Evolutionary conservation across 2,113 vertebrate species (phyloP).

Genomic region (Ctenodactylus gundi): DNA sequence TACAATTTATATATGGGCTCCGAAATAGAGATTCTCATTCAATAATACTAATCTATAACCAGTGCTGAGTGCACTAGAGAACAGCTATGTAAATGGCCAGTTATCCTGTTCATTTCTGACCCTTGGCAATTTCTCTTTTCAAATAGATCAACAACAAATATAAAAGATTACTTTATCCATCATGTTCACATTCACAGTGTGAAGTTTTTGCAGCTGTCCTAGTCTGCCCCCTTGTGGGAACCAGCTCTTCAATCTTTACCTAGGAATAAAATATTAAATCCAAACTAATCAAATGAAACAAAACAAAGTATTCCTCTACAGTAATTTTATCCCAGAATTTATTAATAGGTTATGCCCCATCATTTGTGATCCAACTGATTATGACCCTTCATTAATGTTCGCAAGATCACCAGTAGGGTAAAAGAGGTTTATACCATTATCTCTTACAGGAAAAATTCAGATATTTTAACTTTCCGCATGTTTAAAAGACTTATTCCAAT

Average conservation of each 20-base stretch:
- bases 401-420: too few species aligned
- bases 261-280: constrained; percentile 29
- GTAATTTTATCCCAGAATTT: constrained; percentile 32
- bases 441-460: constrained; percentile 38
- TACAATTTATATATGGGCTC: not conserved
- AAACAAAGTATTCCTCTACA: constrained; percentile 5
- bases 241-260: not conserved
- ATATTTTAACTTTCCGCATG: constrained; percentile 22
- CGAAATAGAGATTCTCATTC: not conserved
- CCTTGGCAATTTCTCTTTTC: not conserved
- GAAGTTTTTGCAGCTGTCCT: constrained; percentile 51
- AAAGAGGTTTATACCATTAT: not conserved
- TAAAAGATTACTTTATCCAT: not conserved
- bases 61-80: not conserved
- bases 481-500: not conserved
- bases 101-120: not conserved
- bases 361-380: constrained; percentile 5
- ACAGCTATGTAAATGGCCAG: not conserved
- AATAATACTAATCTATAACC: not conserved
- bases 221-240: constrained; percentile 75
- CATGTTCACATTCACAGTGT: not conserved
- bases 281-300: constrained; percentile 45
- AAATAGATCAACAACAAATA: constrained; percentile 39
- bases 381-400: not conserved
- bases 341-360: not conserved